A percentile compares a stretch with the other conserved stretches of the same genome.
phyloP scores from a whole-genome alignment of 2,888 invertebrate genomes.

The Octonoba sinensis region DNA sequence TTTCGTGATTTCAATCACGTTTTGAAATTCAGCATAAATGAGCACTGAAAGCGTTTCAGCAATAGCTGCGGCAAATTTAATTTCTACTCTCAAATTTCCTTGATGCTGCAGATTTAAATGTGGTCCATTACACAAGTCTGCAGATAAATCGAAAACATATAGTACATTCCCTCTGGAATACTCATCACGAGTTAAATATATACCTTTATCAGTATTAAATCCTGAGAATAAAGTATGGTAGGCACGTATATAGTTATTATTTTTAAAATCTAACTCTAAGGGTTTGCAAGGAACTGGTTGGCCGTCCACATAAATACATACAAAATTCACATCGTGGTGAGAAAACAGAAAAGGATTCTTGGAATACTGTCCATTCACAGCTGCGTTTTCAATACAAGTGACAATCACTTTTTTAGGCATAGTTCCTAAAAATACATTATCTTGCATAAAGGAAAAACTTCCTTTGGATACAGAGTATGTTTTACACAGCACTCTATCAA shows the following conservation, averaged over 20 bases:
- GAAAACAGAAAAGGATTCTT: slow-evolving; percentile 66
- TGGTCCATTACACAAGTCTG: slow-evolving; percentile 16
- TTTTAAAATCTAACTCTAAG: slow-evolving; percentile 17
- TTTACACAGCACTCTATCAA: too few relatives aligned
- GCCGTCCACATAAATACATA: slow-evolving; percentile 66
- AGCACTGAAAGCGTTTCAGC: slow-evolving; percentile 14
- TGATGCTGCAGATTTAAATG: slow-evolving; percentile 16
- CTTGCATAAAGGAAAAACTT: too few relatives aligned
- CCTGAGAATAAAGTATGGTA: slow-evolving; percentile 68
- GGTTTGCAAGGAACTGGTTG: slow-evolving; percentile 65
- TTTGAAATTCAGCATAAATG: slow-evolving; percentile 29
- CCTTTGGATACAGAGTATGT: too few relatives aligned
- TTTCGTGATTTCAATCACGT: slow-evolving; percentile 68
- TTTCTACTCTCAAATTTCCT: slow-evolving; percentile 26
- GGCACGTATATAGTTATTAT: slow-evolving; percentile 59
- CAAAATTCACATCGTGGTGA: slow-evolving; percentile 65
- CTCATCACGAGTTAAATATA: slow-evolving; percentile 32
- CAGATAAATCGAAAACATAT: slow-evolving; percentile 29
- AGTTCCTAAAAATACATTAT: too few relatives aligned
- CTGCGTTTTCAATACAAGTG: slow-evolving; percentile 64
- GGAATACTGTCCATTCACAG: slow-evolving; percentile 65
- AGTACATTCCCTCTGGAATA: slow-evolving; percentile 9
- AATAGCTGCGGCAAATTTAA: slow-evolving; percentile 14
- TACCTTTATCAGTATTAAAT: slow-evolving; percentile 66
- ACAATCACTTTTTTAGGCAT: too few relatives aligned